These are phyloP conservation scores for Thamnaconus septentrionalis DNA, from an alignment of 2,113 vertebrate species.

Conservation along the genomic window DNA sequence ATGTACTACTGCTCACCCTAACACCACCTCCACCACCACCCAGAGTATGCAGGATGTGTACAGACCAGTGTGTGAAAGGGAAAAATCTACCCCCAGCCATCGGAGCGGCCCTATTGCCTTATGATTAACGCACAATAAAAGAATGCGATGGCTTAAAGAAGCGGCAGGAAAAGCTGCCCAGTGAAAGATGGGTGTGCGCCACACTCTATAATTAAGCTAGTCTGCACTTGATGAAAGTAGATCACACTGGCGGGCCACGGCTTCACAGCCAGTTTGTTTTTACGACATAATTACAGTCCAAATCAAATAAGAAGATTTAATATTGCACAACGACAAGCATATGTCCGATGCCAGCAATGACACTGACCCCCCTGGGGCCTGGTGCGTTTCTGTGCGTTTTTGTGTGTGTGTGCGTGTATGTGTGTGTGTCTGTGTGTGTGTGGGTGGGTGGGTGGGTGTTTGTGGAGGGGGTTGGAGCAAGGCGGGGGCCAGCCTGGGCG, in stretches of 20 bases:
- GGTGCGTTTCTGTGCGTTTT: slow-evolving; percentile 20
- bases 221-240: slow-evolving; percentile 81
- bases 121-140: slow-evolving; percentile 76
- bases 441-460: no score
- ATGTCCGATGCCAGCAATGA: slow-evolving; percentile 75
- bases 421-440: no score
- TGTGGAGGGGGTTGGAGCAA: not conserved
- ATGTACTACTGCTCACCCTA: slow-evolving; percentile 37
- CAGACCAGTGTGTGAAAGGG: slow-evolving; percentile 50
- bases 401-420: not conserved
- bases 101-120: slow-evolving; percentile 69
- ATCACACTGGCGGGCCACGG: slow-evolving; percentile 74
- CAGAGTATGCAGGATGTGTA: slow-evolving; percentile 53
- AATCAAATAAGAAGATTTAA: slow-evolving; percentile 81
- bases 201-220: slow-evolving; percentile 79
- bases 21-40: slow-evolving; percentile 12
- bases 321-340: slow-evolving; percentile 70
- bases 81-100: slow-evolving; percentile 54
- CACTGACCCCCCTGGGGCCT: slow-evolving; percentile 70
- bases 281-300: slow-evolving; percentile 81
- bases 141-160: slow-evolving; percentile 70
- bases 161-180: slow-evolving; percentile 69
- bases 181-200: slow-evolving; percentile 72
- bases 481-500: slow-evolving; percentile 19
- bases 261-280: slow-evolving; percentile 81